These are phyloP conservation scores for Gambusia holbrooki DNA, from an alignment of 2,113 vertebrate genomes.

Conservation along the genomic window DNA sequence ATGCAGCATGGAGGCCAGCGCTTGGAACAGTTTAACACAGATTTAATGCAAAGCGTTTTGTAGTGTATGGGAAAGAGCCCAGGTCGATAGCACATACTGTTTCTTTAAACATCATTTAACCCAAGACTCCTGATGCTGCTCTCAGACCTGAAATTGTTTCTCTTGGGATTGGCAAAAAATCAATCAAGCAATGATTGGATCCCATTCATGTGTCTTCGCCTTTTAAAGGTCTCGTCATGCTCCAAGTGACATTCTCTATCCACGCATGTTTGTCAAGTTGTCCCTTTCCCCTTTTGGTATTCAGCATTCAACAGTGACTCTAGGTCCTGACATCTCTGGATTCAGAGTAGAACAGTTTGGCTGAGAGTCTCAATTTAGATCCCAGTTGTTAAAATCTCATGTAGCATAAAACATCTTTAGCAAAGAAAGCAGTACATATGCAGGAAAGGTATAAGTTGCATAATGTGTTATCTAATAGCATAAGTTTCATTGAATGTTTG, in stretches of 20 bases:
- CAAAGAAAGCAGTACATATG: not conserved
- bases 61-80: slow-evolving; percentile 47
- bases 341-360: not conserved
- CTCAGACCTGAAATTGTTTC: slow-evolving; percentile 63
- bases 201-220: slow-evolving; percentile 1
- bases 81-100: slow-evolving; percentile 55
- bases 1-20: slow-evolving; percentile 26
- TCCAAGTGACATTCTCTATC: slow-evolving; percentile 16
- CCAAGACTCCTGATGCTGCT: slow-evolving; percentile 16
- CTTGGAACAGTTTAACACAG: slow-evolving; percentile 52
- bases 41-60: slow-evolving; percentile 66
- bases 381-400: not conserved
- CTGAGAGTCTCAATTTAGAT: not conserved
- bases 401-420: not conserved
- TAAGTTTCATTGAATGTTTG: too few species aligned
- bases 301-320: not conserved
- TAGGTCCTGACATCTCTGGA: not conserved
- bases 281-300: not conserved
- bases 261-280: not conserved
- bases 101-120: slow-evolving; percentile 62
- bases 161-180: slow-evolving; percentile 56
- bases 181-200: slow-evolving; percentile 66
- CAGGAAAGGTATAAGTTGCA: not conserved
- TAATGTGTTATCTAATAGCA: not conserved
- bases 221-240: slow-evolving; percentile 37